Percentiles rank a stretch among this genome's conserved stretches.
Conservation (phyloP, 2,797 vertebrate species). For the Tadarida brasiliensis region DNA sequence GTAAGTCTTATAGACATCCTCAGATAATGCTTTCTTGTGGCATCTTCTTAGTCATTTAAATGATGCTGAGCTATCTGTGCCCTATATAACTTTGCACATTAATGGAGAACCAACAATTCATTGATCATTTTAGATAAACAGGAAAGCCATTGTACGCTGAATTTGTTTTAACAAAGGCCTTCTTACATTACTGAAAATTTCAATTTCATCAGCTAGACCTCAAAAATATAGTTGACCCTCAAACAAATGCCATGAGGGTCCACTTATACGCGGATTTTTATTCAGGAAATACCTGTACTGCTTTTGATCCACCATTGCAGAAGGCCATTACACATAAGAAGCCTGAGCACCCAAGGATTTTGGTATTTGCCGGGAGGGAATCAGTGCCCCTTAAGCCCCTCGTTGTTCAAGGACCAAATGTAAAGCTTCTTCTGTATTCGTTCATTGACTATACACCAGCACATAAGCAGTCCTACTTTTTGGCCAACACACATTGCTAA, state of each 20-base stretch:
- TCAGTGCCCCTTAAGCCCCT: neutral
- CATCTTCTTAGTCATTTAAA: neutral
- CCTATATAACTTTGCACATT: neutral
- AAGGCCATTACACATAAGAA: neutral
- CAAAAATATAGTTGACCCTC: neutral
- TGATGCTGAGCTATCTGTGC: neutral
- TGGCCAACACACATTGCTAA: neutral
- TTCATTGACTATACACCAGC: neutral
- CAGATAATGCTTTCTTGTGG: neutral
- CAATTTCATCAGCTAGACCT: neutral
- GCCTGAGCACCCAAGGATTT: neutral
- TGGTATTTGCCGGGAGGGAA: too few relatives aligned
- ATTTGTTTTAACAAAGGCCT: constrained; percentile 6
- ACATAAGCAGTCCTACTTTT: neutral
- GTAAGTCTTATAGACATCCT: neutral
- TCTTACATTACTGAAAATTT: neutral
- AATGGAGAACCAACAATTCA: neutral
- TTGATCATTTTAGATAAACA: neutral
- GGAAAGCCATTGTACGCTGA: neutral
- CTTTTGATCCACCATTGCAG: neutral
- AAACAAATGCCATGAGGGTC: neutral
- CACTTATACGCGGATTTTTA: neutral
- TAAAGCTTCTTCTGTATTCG: neutral
- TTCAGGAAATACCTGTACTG: neutral
- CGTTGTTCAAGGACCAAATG: neutral